Conservation (phyloP, 2,888 invertebrate species). For the Drosophila prolongata region DNA sequence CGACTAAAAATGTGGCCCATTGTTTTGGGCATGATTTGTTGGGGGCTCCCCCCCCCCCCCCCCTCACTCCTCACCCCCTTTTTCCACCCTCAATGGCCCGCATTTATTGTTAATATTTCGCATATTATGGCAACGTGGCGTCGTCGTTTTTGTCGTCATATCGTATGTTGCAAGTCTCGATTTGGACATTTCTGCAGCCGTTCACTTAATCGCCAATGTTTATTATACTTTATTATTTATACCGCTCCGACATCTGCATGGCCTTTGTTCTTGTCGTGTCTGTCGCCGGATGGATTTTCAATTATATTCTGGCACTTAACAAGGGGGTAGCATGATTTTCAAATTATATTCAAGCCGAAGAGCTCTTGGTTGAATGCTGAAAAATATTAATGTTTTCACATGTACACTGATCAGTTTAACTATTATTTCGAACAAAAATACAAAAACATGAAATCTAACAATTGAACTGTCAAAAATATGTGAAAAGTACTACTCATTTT, state of each 20-base stretch:
- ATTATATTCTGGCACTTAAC: conserved; percentile 24
- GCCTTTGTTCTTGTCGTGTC: conserved; percentile 53
- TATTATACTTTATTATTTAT: conserved; percentile 73
- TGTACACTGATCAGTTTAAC: background rate
- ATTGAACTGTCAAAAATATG: background rate
- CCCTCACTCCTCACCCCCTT: background rate
- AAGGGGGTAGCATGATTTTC: conserved; percentile 26
- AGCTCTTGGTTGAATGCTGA: background rate
- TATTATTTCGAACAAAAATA: too few relatives aligned
- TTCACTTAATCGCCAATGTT: conserved; percentile 72
- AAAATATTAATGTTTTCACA: background rate
- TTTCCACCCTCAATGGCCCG: conserved; percentile 31
- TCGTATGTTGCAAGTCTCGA: conserved; percentile 57
- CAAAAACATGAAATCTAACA: too few relatives aligned
- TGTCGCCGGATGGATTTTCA: conserved; percentile 30
- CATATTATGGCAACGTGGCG: conserved; percentile 73
- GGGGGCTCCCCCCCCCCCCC: conserved; percentile 46
- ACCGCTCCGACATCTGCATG: conserved; percentile 69
- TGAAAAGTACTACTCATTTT: background rate
- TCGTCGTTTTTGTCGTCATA: conserved; percentile 54
- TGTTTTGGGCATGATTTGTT: conserved; percentile 83
- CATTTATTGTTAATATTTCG: conserved; percentile 78
- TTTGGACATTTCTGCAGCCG: conserved; percentile 57
- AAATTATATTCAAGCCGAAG: conserved; percentile 1
- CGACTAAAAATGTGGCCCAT: conserved; percentile 80